Evolutionary conservation across 2,888 invertebrate species (phyloP).

Genomic region (Cremastobaeus sp.): DNA sequence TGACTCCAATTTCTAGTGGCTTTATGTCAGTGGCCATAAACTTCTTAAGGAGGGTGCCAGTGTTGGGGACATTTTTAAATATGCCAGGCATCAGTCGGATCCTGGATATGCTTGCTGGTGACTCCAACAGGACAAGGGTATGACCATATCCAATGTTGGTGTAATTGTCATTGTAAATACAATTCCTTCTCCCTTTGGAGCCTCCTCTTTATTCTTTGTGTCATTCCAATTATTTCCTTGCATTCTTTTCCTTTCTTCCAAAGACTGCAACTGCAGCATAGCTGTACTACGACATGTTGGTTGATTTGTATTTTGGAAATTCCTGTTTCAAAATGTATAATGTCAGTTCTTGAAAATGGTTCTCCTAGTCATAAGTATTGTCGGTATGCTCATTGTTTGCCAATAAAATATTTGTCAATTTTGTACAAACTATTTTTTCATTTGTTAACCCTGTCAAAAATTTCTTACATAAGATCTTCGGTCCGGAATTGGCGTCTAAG

Average conservation of each 20-base stretch:
- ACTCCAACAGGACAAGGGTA: conserved; percentile 90
- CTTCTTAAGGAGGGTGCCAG: conserved; percentile 94
- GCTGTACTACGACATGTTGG: neutral
- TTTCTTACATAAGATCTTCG: too few relatives aligned
- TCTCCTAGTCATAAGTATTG: conserved; percentile 46
- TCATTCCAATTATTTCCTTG: conserved; percentile 26
- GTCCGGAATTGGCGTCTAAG: too few relatives aligned
- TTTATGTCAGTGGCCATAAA: conserved; percentile 98
- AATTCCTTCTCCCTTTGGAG: neutral
- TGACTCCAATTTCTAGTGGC: conserved; percentile 82
- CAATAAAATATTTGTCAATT: conserved; percentile 54
- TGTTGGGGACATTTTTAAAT: conserved; percentile 92
- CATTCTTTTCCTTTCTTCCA: conserved; percentile 8
- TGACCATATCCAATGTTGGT: conserved; percentile 78
- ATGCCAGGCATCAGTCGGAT: conserved; percentile 93
- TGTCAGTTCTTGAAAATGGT: conserved; percentile 13
- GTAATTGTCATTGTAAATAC: conserved; percentile 48
- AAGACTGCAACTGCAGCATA: conserved; percentile 35
- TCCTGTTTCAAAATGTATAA: conserved; percentile 21
- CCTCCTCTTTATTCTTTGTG: neutral
- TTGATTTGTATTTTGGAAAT: conserved; percentile 12
- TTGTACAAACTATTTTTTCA: conserved; percentile 21
- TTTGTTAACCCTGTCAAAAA: too few relatives aligned
- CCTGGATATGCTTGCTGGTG: conserved; percentile 89
- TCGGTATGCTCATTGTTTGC: conserved; percentile 38